Percentiles rank a stretch among this genome's conserved stretches.
Conservation (phyloP, 2,797 vertebrate genomes). For the Rhabdomys pumilio region DNA sequence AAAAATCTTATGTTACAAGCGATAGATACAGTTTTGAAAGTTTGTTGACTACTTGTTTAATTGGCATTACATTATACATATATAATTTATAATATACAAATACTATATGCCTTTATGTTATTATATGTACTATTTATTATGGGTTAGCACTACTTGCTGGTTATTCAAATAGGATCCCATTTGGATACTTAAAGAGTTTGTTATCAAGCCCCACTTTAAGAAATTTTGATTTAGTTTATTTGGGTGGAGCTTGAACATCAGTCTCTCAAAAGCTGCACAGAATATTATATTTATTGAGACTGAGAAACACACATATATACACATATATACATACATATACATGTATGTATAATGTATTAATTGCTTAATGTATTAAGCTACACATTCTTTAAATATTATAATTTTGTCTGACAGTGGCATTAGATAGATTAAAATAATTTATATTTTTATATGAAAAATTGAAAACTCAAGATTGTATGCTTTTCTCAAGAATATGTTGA, state of each 20-base stretch:
- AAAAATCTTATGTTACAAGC: not conserved
- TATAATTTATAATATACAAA: not conserved
- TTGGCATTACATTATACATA: not conserved
- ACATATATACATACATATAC: not conserved
- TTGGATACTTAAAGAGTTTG: not conserved
- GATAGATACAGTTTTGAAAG: conserved; percentile 42
- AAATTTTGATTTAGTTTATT: conserved; percentile 42
- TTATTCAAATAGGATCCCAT: not conserved
- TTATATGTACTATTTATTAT: not conserved
- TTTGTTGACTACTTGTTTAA: conserved; percentile 48
- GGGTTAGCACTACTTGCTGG: not conserved
- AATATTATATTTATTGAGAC: not conserved
- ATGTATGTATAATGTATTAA: not conserved
- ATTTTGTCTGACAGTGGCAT: not conserved
- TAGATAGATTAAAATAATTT: conserved; percentile 26
- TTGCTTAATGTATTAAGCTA: not conserved
- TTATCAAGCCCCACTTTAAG: not conserved
- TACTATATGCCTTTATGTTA: not conserved
- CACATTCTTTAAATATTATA: not conserved
- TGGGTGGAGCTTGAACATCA: not conserved
- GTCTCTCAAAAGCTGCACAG: conserved; percentile 2
- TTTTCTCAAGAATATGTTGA: not conserved
- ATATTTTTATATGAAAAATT: conserved; percentile 28
- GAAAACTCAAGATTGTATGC: conserved; percentile 13
- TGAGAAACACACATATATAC: not conserved